These are phyloP conservation scores for Cetonia aurata DNA, from an alignment of 2,888 invertebrate species.

Conservation along the genomic window DNA sequence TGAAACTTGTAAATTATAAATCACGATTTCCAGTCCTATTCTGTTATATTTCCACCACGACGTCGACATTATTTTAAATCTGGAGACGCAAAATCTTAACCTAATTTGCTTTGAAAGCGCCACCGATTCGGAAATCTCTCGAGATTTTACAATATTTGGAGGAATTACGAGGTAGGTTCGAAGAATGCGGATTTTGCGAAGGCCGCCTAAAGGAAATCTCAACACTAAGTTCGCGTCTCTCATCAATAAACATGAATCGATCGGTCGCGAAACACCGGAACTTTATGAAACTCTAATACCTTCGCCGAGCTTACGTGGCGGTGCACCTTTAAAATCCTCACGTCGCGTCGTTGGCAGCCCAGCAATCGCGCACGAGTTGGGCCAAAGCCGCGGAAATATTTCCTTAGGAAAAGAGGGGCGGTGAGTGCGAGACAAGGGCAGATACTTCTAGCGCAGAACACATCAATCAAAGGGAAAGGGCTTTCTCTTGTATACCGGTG, in stretches of 20 bases:
- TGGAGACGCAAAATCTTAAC: too few relatives aligned
- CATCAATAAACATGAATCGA: constrained; percentile 33
- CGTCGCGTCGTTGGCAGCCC: background rate
- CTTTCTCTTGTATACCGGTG: constrained; percentile 16
- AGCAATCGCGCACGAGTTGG: constrained; percentile 24
- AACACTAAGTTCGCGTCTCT: constrained; percentile 6
- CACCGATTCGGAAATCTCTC: background rate
- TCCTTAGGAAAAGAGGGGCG: background rate
- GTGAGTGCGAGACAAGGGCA: background rate
- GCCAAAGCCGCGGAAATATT: constrained; percentile 34
- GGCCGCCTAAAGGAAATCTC: constrained; percentile 10
- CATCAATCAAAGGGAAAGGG: constrained; percentile 38
- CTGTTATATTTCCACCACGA: too few relatives aligned
- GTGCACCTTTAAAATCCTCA: constrained; percentile 4
- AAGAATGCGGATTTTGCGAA: background rate
- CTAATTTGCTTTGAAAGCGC: too few relatives aligned
- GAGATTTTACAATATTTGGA: constrained; percentile 1
- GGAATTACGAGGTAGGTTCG: background rate
- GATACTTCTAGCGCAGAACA: constrained; percentile 15
- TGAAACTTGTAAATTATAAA: too few relatives aligned
- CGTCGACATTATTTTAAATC: background rate
- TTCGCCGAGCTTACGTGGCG: background rate
- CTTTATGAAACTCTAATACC: constrained; percentile 40
- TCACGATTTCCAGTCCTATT: too few relatives aligned
- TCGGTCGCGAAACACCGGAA: constrained; percentile 26